Conservation (phyloP, 2,888 invertebrate species). For the Lagria hirta region DNA sequence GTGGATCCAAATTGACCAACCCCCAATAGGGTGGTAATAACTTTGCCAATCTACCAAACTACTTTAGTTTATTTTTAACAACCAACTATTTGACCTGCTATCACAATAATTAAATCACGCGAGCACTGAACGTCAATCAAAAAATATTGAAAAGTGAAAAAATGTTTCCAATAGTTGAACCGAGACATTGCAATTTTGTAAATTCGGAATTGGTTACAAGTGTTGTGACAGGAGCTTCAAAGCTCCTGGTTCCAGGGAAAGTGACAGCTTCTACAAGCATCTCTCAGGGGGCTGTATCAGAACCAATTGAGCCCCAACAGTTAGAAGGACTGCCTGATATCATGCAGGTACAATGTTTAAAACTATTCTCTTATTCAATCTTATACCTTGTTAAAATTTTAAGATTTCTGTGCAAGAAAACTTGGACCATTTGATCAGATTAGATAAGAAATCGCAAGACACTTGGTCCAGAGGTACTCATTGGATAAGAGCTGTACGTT, state of each 20-base stretch:
- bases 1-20: conserved; percentile 42
- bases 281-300: conserved; percentile 47
- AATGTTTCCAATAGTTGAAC: conserved; percentile 42
- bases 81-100: conserved; percentile 36
- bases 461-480: conserved; percentile 45
- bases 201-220: conserved; percentile 34
- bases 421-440: conserved; percentile 40
- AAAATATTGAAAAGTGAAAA: too few relatives aligned
- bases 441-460: conserved; percentile 42
- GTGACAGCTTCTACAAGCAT: conserved; percentile 46
- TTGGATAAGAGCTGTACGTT: conserved; percentile 50
- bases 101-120: conserved; percentile 26
- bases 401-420: conserved; percentile 46
- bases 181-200: conserved; percentile 24
- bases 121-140: conserved; percentile 32
- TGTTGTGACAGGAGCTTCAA: conserved; percentile 43
- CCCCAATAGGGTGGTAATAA: conserved; percentile 45
- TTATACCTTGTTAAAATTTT: conserved; percentile 13
- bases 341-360: conserved; percentile 44
- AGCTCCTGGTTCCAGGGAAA: conserved; percentile 48
- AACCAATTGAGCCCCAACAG: conserved; percentile 41
- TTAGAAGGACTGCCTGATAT: conserved; percentile 48
- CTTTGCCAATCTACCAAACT: conserved; percentile 42
- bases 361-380: neutral
- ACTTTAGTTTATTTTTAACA: conserved; percentile 42